Evolutionary conservation across 2,888 invertebrate species (phyloP), one percentile per base, ranked within the genome.

Genomic region (Eupithecia subumbrata): DNA sequence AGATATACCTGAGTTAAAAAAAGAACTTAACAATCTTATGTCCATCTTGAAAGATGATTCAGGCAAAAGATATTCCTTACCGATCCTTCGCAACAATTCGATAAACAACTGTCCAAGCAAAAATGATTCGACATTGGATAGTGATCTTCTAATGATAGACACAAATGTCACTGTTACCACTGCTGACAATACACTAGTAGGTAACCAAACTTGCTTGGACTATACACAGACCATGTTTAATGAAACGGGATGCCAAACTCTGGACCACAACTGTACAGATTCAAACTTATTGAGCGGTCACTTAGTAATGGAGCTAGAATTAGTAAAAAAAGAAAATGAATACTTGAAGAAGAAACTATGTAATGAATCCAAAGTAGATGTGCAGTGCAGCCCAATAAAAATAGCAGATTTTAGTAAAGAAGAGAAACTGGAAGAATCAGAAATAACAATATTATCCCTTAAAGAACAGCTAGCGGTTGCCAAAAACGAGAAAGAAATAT

Each of bases 121-220:
- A 85, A 92, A 92, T 78, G 94, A 94, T 78, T 93, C 94, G 34
- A 91, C 88, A 16, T 85, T 93, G 74, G 94, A 94, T 79, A 89
- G 91, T 9, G 94, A 95, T 82, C 84, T 93, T 12, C 85, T 94
- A 73, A 94, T 95, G 94, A 84, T 95, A 76, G 94, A 95, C 76
- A 93, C 93, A 40, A 94, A 94, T 82, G 76, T 92, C n/a, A 92
- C 92, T 4, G 77, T 93, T 69, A 88, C 90, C 11, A 90, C 91
- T 52, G 87, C 86, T 40, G 90, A 94, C 81, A 92, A 89, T 75
- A 94, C 94, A 71, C 80, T 93, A 45, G 81, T 87, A 48, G 88
- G 86, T 79, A 92, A 93, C 77, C 91, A 92, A 85, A 92, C 91
- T 11, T 90, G 90, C 79, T 87, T 92, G 76, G 92, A 93, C 80